A percentile compares a stretch with the other conserved stretches of the same genome.
Conservation (phyloP, 2,113 vertebrate species). For the Dasyurus viverrinus region DNA sequence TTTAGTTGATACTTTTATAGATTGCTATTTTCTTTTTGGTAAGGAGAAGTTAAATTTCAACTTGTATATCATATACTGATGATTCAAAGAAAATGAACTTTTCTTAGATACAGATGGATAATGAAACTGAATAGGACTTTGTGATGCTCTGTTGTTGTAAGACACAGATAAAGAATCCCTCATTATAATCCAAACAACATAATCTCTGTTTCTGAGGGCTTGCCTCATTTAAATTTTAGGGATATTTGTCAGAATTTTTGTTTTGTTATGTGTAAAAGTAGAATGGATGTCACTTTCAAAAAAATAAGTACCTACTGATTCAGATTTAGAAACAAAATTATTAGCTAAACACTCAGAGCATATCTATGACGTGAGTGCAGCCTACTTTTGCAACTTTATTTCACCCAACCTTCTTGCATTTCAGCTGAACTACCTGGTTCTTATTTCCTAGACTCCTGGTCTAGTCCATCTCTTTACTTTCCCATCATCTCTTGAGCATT, state of each 20-base stretch:
- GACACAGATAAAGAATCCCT: conserved; percentile 71
- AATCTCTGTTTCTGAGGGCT: conserved; percentile 67
- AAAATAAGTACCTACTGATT: not conserved
- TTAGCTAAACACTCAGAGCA: not conserved
- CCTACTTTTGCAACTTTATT: not conserved
- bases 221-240: not conserved
- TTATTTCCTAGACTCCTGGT: not conserved
- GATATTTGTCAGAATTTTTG: conserved; percentile 27
- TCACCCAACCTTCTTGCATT: not conserved
- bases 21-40: not conserved
- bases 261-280: not conserved
- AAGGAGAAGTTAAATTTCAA: not conserved
- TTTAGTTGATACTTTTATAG: conserved; percentile 10
- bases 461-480: not conserved
- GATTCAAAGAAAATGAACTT: conserved; percentile 6
- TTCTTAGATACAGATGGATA: conserved; percentile 37
- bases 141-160: conserved; percentile 70
- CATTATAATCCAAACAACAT: conserved; percentile 59
- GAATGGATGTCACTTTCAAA: not conserved
- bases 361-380: not conserved
- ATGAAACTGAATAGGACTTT: conserved; percentile 70
- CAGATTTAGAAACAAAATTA: not conserved
- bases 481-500: not conserved
- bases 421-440: not conserved
- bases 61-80: not conserved